phyloP scores from a whole-genome alignment of 2,888 invertebrate species.

The Herminia tarsipennalis region DNA sequence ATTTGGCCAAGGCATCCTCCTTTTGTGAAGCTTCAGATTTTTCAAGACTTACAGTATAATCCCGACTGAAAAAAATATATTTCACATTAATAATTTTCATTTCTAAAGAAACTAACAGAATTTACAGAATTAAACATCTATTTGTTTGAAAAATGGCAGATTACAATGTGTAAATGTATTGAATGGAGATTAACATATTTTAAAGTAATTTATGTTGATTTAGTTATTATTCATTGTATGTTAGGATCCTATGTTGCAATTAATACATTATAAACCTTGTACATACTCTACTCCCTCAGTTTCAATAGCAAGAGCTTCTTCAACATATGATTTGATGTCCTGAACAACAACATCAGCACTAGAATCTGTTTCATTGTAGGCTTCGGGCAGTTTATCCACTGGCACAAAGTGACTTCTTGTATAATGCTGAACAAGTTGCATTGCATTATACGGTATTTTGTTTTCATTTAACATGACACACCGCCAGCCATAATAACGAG shows the following conservation, averaged over 20 bases:
- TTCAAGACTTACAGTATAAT: slow-evolving; percentile 36
- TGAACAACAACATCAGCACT: slow-evolving; percentile 77
- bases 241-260: no score
- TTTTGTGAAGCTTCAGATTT: slow-evolving; percentile 57
- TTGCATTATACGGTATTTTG: slow-evolving; percentile 87
- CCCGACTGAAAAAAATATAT: slow-evolving; percentile 62
- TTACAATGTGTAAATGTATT: no score
- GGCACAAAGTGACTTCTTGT: slow-evolving; percentile 91
- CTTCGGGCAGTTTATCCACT: slow-evolving; percentile 85
- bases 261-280: background rate
- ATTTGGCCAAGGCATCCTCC: slow-evolving; percentile 78
- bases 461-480: slow-evolving; percentile 87
- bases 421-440: slow-evolving; percentile 89
- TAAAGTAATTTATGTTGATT: no score
- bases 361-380: slow-evolving; percentile 79
- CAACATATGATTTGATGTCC: slow-evolving; percentile 85
- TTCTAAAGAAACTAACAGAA: no score
- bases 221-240: no score
- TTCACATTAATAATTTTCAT: no score
- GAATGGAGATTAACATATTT: no score
- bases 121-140: no score
- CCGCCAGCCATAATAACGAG: slow-evolving; percentile 92
- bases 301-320: slow-evolving; percentile 89
- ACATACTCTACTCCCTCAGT: slow-evolving; percentile 84
- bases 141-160: no score